These are phyloP conservation scores for Drosophila cardini DNA, from an alignment of 1,140 invertebrate genomes.

Conservation along the genomic window DNA sequence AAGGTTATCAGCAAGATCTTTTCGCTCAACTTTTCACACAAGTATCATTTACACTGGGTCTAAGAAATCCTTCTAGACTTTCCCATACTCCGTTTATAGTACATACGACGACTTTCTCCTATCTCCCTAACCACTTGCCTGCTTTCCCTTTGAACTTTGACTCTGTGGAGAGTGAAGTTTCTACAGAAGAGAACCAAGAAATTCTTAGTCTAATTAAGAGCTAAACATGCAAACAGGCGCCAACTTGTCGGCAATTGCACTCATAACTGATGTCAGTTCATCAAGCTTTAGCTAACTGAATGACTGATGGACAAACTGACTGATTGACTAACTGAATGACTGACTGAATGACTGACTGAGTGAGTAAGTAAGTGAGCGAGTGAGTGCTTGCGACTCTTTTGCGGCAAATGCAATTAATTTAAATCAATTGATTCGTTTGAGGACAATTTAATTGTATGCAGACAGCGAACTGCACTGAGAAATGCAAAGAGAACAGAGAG, in stretches of 20 bases:
- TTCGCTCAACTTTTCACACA: slow-evolving; percentile 31
- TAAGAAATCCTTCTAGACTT: not conserved
- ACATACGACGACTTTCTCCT: slow-evolving; percentile 4
- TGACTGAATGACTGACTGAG: slow-evolving; percentile 8
- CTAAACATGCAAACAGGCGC: slow-evolving; percentile 56
- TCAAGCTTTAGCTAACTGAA: slow-evolving; percentile 18
- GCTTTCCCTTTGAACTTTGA: slow-evolving; percentile 14
- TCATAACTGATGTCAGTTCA: slow-evolving; percentile 43
- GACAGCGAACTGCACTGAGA: slow-evolving; percentile 47
- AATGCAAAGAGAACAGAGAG: slow-evolving; percentile 33
- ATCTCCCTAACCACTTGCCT: slow-evolving; percentile 15
- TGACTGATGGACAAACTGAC: slow-evolving; percentile 11
- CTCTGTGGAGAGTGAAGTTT: slow-evolving; percentile 1
- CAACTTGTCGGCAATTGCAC: slow-evolving; percentile 48
- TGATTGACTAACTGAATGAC: not conserved
- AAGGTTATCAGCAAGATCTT: not conserved
- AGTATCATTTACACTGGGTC: slow-evolving; percentile 27
- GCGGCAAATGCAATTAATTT: slow-evolving; percentile 84
- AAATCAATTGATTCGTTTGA: slow-evolving; percentile 84
- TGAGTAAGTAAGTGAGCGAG: slow-evolving; percentile 1
- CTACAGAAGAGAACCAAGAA: slow-evolving; percentile 11
- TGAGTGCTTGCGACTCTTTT: slow-evolving; percentile 61
- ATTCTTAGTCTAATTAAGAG: slow-evolving; percentile 71
- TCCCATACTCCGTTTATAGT: not conserved
- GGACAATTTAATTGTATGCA: slow-evolving; percentile 84